phyloP scores from a whole-genome alignment of 2,113 vertebrate species.

The Orthonyx spaldingii region DNA sequence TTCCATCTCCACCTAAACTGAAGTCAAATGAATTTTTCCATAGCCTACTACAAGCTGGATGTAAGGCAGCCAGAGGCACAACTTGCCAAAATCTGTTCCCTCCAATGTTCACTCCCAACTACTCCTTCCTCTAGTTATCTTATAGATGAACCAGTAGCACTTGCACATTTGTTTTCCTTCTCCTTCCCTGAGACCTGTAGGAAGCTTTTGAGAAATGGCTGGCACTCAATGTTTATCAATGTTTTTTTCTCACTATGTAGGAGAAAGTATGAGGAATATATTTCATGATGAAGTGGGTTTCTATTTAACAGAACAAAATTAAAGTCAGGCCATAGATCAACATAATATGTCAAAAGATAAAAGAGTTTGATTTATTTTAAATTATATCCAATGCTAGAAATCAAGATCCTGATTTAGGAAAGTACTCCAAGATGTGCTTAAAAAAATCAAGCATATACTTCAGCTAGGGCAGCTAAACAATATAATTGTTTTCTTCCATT shows the following conservation, averaged over 20 bases:
- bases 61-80: neutral
- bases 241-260: constrained; percentile 60
- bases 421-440: neutral
- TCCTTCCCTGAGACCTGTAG: constrained; percentile 3
- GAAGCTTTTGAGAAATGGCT: constrained; percentile 69
- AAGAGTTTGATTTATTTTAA: constrained; percentile 69
- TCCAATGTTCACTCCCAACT: neutral
- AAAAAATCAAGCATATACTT: neutral
- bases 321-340: constrained; percentile 75
- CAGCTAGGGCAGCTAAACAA: neutral
- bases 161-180: constrained; percentile 54
- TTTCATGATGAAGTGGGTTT: constrained; percentile 75
- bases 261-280: constrained; percentile 68
- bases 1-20: neutral
- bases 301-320: constrained; percentile 75
- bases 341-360: constrained; percentile 59
- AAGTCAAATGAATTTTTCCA: neutral
- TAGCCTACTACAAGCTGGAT: rapidly evolving
- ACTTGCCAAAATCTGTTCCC: neutral
- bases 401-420: constrained; percentile 20
- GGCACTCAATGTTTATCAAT: constrained; percentile 69
- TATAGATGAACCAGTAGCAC: constrained; percentile 6
- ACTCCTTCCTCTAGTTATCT: neutral
- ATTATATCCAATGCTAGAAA: constrained; percentile 44
- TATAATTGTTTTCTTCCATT: neutral